These are phyloP conservation scores for Chrysocyon brachyurus DNA, from an alignment of 2,797 vertebrate species.

Conservation along the genomic window DNA sequence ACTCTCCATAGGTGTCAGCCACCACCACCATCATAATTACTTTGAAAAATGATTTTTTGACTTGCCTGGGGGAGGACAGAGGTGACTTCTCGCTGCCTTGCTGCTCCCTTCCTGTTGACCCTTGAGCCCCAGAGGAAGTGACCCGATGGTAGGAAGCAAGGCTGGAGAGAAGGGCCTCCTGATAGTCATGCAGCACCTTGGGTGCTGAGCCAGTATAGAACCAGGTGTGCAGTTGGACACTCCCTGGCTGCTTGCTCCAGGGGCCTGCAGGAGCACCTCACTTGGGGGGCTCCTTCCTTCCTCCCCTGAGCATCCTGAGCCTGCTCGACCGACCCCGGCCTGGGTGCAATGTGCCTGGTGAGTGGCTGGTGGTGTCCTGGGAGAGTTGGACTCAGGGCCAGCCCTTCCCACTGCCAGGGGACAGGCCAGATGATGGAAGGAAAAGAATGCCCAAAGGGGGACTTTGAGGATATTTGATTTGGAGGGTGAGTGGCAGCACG, in stretches of 20 bases:
- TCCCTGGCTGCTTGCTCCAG: not conserved
- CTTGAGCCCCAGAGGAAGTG: fast-evolving
- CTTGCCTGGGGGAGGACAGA: not conserved
- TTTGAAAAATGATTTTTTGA: not conserved
- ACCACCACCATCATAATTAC: fast-evolving
- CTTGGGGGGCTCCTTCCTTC: not conserved
- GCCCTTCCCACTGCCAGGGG: not conserved
- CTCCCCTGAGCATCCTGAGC: not conserved
- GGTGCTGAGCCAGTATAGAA: not conserved
- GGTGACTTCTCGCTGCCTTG: not conserved
- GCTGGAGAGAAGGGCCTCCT: not conserved
- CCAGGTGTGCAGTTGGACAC: not conserved
- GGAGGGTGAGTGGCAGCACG: not conserved
- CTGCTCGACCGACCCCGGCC: not conserved
- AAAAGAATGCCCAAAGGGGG: not conserved
- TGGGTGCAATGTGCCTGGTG: fast-evolving
- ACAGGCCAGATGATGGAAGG: not conserved
- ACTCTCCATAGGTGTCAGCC: not conserved
- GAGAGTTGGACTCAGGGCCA: not conserved
- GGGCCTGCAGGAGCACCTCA: not conserved
- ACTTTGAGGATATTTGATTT: not conserved
- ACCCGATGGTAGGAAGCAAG: not conserved
- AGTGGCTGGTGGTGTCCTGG: not conserved
- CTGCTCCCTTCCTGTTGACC: not conserved
- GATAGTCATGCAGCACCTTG: not conserved